These are phyloP conservation scores for Cephus cinctus DNA, from an alignment of 1,140 invertebrate species.

Conservation along the genomic window DNA sequence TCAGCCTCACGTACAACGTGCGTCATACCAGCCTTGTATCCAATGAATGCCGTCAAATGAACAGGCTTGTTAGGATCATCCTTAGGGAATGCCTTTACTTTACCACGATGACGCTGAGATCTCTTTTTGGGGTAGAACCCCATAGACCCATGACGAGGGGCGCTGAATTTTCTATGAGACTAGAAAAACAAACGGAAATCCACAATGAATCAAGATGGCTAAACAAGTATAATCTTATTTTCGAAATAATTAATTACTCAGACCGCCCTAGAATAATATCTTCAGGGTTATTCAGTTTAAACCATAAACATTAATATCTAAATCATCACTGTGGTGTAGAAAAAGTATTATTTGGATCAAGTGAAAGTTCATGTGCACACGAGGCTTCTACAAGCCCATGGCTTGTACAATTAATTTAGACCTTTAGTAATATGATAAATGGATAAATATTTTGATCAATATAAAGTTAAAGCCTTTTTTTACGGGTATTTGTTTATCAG, in stretches of 20 bases:
- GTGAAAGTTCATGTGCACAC: too few relatives aligned
- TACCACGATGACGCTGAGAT: constrained; percentile 92
- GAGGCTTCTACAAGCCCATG: too few relatives aligned
- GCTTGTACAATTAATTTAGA: too few relatives aligned
- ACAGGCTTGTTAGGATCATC: constrained; percentile 94
- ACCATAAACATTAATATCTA: constrained; percentile 50
- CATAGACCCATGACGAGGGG: constrained; percentile 99
- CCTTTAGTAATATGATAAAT: too few relatives aligned
- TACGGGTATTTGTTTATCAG: too few relatives aligned
- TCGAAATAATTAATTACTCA: constrained; percentile 32
- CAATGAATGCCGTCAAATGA: constrained; percentile 96
- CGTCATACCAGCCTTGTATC: constrained; percentile 99
- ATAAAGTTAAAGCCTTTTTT: too few relatives aligned
- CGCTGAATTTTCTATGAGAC: constrained; percentile 99
- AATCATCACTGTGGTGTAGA: constrained; percentile 45
- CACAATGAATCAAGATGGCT: constrained; percentile 2
- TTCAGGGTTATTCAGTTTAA: constrained; percentile 47
- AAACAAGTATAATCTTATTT: constrained; percentile 4
- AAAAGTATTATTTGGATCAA: too few relatives aligned
- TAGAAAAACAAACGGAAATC: constrained; percentile 58
- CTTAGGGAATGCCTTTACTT: constrained; percentile 97
- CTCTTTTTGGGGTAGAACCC: constrained; percentile 99
- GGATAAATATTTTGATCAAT: too few relatives aligned
- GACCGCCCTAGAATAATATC: constrained; percentile 59
- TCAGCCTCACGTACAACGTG: constrained; percentile 99